Evolutionary conservation across 2,888 invertebrate genomes (phyloP).

Genomic region (Pyrochroa serraticornis): DNA sequence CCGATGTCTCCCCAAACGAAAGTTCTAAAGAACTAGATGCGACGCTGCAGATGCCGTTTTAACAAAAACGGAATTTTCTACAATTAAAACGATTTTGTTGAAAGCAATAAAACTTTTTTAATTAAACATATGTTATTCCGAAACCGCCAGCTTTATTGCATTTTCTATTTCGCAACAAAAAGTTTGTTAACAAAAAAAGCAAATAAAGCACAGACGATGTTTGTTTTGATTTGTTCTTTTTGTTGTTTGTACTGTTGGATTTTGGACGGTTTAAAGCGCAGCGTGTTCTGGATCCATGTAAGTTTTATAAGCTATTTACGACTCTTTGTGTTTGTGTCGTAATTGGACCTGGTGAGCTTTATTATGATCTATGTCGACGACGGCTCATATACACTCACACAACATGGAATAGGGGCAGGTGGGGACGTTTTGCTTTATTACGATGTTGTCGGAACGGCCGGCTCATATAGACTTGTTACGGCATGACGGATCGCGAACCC

Average conservation of each 20-base stretch:
- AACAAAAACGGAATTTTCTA: no score
- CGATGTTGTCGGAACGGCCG: constrained; percentile 8
- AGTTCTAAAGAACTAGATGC: no score
- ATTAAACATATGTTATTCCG: constrained; percentile 9
- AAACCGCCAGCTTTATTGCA: not conserved
- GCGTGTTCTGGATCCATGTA: constrained; percentile 30
- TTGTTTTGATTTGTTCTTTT: not conserved
- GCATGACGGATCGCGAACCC: constrained; percentile 11
- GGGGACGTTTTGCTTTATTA: constrained; percentile 19
- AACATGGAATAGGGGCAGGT: no score
- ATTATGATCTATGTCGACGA: constrained; percentile 28
- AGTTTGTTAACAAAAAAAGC: constrained; percentile 1
- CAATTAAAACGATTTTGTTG: constrained; percentile 8
- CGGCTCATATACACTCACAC: no score
- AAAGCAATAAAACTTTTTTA: constrained; percentile 9
- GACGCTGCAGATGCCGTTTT: constrained; percentile 1
- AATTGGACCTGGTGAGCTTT: constrained; percentile 28
- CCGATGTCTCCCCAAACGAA: no score
- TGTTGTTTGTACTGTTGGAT: no score
- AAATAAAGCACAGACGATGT: constrained; percentile 1
- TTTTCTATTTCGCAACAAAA: not conserved
- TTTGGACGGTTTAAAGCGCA: constrained; percentile 3
- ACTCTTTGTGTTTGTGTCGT: constrained; percentile 27
- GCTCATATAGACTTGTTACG: constrained; percentile 19
- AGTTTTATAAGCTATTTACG: constrained; percentile 32